Conservation (phyloP, 2,888 invertebrate genomes). For the Terebella lapidaria region DNA sequence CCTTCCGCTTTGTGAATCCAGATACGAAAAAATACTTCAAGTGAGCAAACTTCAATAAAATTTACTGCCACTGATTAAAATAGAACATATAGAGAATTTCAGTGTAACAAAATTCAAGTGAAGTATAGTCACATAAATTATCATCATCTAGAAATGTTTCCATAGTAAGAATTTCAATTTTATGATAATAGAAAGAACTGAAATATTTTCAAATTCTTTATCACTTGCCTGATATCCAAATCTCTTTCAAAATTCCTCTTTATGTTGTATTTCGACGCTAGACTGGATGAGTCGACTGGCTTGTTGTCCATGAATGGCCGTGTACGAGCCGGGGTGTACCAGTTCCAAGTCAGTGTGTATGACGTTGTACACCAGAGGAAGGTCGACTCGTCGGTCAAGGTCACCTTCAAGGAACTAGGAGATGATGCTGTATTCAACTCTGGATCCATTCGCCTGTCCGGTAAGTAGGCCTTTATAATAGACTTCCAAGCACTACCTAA, state of each 20-base stretch:
- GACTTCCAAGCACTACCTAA: no score
- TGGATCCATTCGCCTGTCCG: constrained; percentile 78
- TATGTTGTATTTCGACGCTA: no score
- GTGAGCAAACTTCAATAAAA: not conserved
- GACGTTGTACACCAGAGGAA: constrained; percentile 72
- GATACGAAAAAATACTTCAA: not conserved
- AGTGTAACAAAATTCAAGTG: not conserved
- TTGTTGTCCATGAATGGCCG: constrained; percentile 94
- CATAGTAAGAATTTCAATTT: no score
- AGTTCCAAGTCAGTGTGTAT: constrained; percentile 74
- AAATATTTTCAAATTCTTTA: not conserved
- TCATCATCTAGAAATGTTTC: no score
- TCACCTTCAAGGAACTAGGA: constrained; percentile 79
- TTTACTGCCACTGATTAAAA: not conserved
- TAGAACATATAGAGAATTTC: not conserved
- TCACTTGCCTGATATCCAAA: no score
- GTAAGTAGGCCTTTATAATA: constrained; percentile 29
- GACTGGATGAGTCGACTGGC: constrained; percentile 81
- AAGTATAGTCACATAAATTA: not conserved
- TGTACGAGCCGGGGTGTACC: constrained; percentile 81
- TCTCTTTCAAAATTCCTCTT: no score
- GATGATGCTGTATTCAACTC: constrained; percentile 94
- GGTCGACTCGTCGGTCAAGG: constrained; percentile 74
- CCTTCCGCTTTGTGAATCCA: constrained; percentile 60
- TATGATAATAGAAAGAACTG: no score